phyloP scores from a whole-genome alignment of 2,797 vertebrate species.

The Acridotheres tristis region DNA sequence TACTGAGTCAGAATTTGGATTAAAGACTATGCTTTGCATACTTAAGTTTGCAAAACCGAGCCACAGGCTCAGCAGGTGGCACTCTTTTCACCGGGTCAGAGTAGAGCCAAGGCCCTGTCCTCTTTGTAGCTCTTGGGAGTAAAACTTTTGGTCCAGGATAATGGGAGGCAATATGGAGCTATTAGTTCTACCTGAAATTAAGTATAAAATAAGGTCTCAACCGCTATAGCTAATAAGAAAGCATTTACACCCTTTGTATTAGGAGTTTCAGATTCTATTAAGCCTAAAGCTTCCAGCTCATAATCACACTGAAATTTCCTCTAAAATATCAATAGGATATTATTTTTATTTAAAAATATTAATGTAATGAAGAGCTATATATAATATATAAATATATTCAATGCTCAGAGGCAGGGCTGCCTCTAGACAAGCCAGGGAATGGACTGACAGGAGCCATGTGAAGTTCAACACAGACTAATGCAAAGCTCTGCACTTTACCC shows the following conservation, averaged over 20 bases:
- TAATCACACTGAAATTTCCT: neutral
- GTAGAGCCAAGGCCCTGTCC: neutral
- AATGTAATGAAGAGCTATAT: neutral
- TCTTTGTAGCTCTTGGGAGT: neutral
- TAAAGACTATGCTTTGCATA: constrained; percentile 1
- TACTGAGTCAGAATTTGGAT: constrained; percentile 53
- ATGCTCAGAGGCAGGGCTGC: neutral
- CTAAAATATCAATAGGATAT: neutral
- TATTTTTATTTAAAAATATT: neutral
- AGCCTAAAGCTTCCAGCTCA: neutral
- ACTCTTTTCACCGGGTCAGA: neutral
- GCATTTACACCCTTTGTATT: neutral
- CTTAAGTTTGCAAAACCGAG: neutral
- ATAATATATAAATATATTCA: neutral
- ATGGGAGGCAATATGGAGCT: neutral
- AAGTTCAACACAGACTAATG: neutral
- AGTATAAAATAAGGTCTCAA: neutral
- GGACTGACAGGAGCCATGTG: neutral
- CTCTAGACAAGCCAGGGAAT: neutral
- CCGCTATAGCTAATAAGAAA: neutral
- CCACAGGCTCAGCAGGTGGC: constrained; percentile 38
- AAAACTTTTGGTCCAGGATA: neutral
- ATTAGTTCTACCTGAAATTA: neutral
- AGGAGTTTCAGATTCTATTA: neutral
- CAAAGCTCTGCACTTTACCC: neutral